phyloP scores from a whole-genome alignment of 2,888 invertebrate genomes.

The Drosophila niveifrons region DNA sequence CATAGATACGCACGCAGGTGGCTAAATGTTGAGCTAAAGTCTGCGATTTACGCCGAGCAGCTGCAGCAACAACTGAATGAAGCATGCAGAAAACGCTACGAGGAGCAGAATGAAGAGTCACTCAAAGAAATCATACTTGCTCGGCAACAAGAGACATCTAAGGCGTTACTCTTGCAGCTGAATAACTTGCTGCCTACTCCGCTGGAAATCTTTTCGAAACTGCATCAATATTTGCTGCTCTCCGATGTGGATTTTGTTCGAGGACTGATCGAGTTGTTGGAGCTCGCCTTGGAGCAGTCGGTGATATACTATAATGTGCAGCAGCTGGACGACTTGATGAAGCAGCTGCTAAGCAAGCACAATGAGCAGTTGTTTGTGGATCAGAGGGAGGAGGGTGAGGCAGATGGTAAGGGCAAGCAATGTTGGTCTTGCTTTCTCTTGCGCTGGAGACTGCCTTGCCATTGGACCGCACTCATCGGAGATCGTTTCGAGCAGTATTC shows the following conservation, averaged over 20 bases:
- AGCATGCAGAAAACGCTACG: slow-evolving; percentile 9
- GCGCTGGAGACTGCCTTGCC: slow-evolving; percentile 24
- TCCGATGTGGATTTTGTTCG: slow-evolving; percentile 40
- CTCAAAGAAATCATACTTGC: slow-evolving; percentile 11
- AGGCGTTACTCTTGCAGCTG: slow-evolving; percentile 22
- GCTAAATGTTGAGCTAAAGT: slow-evolving; percentile 2
- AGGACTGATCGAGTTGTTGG: slow-evolving; percentile 41
- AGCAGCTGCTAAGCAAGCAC: slow-evolving; percentile 11
- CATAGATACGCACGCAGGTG: slow-evolving; percentile 24
- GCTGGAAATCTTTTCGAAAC: slow-evolving; percentile 20
- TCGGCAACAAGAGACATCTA: slow-evolving; percentile 33
- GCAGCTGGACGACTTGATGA: slow-evolving; percentile 29
- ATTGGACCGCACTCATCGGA: slow-evolving; percentile 45
- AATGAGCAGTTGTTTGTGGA: slow-evolving; percentile 32
- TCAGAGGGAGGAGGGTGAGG: too few species aligned
- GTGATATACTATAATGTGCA: slow-evolving; percentile 8
- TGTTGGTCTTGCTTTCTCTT: slow-evolving; percentile 58
- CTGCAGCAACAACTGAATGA: slow-evolving; percentile 14
- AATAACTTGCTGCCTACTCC: background rate
- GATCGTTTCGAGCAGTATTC: slow-evolving; percentile 35
- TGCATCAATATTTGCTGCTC: slow-evolving; percentile 54
- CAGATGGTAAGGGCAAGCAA: background rate
- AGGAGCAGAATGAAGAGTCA: slow-evolving; percentile 20
- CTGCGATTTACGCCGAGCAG: background rate
- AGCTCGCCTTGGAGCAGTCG: slow-evolving; percentile 42